These are phyloP conservation scores for Linepithema humile DNA, from an alignment of 1,140 invertebrate genomes.

Conservation along the genomic window DNA sequence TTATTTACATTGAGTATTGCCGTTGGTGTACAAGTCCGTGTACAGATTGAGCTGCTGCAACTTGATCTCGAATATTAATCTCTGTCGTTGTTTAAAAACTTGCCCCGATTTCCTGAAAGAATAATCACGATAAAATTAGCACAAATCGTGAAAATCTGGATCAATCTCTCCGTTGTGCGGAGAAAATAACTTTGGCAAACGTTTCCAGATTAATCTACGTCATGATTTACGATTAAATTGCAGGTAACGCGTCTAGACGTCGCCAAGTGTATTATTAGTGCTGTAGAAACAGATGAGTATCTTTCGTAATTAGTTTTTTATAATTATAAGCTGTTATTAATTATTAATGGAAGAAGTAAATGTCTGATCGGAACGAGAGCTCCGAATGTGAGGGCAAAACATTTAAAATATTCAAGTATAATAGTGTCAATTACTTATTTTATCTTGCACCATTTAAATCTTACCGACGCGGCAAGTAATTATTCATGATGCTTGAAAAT, in stretches of 20 bases:
- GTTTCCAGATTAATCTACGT: not conserved
- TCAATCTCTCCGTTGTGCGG: too few relatives aligned
- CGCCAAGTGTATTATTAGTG: not conserved
- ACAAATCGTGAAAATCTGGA: too few relatives aligned
- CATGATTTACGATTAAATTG: not conserved
- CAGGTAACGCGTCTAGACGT: not conserved
- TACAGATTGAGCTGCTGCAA: not conserved
- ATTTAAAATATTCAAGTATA: not conserved
- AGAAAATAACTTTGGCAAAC: too few relatives aligned
- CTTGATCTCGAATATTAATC: not conserved
- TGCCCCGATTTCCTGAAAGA: not conserved
- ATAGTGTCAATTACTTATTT: not conserved
- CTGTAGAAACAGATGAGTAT: too few relatives aligned
- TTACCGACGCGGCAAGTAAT: not conserved
- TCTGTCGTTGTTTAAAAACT: not conserved
- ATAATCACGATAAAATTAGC: too few relatives aligned
- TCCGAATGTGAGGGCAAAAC: not conserved
- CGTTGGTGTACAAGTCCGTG: not conserved
- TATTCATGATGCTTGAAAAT: conserved; percentile 1
- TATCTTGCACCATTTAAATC: not conserved
- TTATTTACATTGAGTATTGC: not conserved
- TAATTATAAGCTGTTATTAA: not conserved
- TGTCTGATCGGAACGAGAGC: not conserved
- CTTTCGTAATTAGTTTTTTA: not conserved
- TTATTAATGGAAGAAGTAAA: not conserved